Conservation (phyloP, 1,140 invertebrate species). For the Drosophila ambigua region DNA sequence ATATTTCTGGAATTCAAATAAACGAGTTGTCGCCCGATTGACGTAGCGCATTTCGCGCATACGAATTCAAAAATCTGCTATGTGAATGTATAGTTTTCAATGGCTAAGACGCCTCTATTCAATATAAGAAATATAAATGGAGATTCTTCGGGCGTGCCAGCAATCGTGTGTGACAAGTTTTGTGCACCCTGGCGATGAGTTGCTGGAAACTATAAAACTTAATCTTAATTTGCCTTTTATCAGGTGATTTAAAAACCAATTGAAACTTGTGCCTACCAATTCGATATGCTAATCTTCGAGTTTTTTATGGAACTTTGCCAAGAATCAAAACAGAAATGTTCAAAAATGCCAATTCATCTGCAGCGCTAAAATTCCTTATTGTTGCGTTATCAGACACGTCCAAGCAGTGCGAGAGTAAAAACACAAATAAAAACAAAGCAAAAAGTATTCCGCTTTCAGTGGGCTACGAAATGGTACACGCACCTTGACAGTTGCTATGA, state of each 20-base stretch:
- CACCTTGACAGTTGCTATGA: slow-evolving; percentile 44
- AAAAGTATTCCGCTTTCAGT: slow-evolving; percentile 3
- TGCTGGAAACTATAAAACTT: too few species aligned
- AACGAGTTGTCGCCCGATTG: slow-evolving; percentile 45
- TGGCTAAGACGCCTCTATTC: slow-evolving; percentile 17
- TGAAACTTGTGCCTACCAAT: background rate
- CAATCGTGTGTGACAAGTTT: slow-evolving; percentile 7
- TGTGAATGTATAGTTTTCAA: slow-evolving; percentile 27
- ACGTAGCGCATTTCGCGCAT: slow-evolving; percentile 23
- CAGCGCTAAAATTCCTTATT: background rate
- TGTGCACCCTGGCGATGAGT: background rate
- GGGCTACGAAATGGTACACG: background rate
- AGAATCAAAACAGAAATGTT: slow-evolving; percentile 10
- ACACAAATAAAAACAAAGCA: slow-evolving; percentile 6
- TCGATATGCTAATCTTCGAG: slow-evolving; percentile 12
- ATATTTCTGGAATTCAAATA: slow-evolving; percentile 46
- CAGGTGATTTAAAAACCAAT: background rate
- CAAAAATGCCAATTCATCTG: too few species aligned
- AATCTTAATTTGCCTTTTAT: background rate
- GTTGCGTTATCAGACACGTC: slow-evolving; percentile 25
- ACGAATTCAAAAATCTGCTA: slow-evolving; percentile 13
- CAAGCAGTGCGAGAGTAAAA: background rate
- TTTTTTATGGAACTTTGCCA: slow-evolving; percentile 17
- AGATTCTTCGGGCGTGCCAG: background rate
- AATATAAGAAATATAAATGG: slow-evolving; percentile 33